phyloP scores from a whole-genome alignment of 2,888 invertebrate genomes.

The Drosophila sordidapex region DNA sequence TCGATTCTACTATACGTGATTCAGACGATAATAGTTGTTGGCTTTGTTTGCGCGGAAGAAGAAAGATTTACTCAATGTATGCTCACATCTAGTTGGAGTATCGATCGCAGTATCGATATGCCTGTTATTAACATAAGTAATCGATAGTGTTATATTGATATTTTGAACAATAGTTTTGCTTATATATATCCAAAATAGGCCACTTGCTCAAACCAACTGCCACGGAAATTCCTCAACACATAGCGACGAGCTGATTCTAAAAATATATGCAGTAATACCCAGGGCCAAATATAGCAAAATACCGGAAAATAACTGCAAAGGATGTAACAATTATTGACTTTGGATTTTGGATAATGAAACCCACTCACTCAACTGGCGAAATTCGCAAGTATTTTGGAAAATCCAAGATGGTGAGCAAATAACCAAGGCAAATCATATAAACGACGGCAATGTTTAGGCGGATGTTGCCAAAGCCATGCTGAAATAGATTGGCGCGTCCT shows the following conservation, averaged over 20 bases:
- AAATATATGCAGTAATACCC: constrained; percentile 22
- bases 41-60: no score
- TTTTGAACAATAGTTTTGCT: not conserved
- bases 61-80: no score
- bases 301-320: constrained; percentile 32
- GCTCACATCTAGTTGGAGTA: no score
- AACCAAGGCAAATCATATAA: constrained; percentile 31
- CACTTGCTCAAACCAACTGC: constrained; percentile 47
- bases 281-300: constrained; percentile 34
- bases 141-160: no score
- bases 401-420: constrained; percentile 8
- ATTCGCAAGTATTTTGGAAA: constrained; percentile 2
- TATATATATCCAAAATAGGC: constrained; percentile 14
- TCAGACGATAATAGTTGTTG: no score
- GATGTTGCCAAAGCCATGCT: constrained; percentile 56
- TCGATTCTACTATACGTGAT: no score
- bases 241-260: constrained; percentile 39
- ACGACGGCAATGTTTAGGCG: constrained; percentile 21
- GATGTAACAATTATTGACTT: not conserved
- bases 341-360: not conserved
- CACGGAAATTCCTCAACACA: constrained; percentile 43
- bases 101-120: no score
- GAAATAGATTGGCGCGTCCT: constrained; percentile 34
- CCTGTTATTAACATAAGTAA: no score
- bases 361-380: constrained; percentile 35